Base-by-base conservation (phyloP, 2,888 invertebrate species). In the Seladonia tumulorum region DNA sequence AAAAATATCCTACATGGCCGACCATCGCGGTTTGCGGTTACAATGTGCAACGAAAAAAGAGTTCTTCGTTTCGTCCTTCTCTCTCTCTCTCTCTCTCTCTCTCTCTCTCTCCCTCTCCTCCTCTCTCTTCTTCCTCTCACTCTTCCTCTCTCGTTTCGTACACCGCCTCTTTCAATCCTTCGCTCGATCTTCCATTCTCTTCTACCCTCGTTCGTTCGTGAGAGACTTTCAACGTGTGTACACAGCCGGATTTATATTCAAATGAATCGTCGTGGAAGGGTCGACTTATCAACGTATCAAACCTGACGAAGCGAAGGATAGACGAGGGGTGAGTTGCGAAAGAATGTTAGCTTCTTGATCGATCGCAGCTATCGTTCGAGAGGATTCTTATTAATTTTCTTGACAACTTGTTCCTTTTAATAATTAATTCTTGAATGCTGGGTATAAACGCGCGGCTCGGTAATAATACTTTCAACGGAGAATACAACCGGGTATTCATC, bases 1-100 rank as follows among this genome's bases (percentile, higher is more conserved):
- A 90, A 92, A 90, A 89, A 87, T 86, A 86, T 68, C 85, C 83
- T 81, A 82, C 86, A 84, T 78, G 88, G 82, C 85, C 86, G 83
- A 88, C 82, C 89, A 79, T 79, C 89, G 92, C 85, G 90, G 92
- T 91, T 91, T 90, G 92, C 88, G 91, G 91, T 90, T 90, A 90
- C 91, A 81, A 84, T 86, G 80, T 81, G 76, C 87, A 86, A 82
- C 83, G 73, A 87, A 86, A 85, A 89, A 86, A 85, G 79, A 77
- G 75, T 70, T 80, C 81, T 76, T 79, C 85, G 70, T 87, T 88
- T 83, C 85, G 74, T 85, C 79, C 81, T 80, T 86, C 79, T 86
- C 75, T 53, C 68, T 77, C 49, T 53, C 42, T 42, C 42, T 42
- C 16, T 16, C 47, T 16, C 47, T 16, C 16, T 5, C 47, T 16